Evolutionary conservation across 1,140 invertebrate genomes (phyloP).

Genomic region (Capitella teleta): DNA sequence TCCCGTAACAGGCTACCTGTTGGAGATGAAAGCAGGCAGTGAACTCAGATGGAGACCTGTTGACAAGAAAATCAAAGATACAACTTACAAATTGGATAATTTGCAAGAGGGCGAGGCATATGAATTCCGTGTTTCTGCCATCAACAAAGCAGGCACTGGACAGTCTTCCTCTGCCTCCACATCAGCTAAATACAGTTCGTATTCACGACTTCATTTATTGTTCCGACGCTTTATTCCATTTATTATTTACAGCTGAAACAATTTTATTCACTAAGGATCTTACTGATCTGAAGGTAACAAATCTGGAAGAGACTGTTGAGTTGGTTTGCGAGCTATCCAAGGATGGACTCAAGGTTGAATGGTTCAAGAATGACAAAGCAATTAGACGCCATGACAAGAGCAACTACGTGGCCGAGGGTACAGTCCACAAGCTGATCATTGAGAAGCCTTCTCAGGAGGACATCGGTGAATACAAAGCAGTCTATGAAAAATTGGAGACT

Average conservation of each 20-base stretch:
- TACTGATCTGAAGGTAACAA: slow-evolving; percentile 18
- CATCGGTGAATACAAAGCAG: slow-evolving; percentile 61
- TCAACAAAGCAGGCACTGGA: slow-evolving; percentile 89
- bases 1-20: slow-evolving; percentile 85
- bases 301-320: slow-evolving; percentile 15
- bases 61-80: slow-evolving; percentile 42
- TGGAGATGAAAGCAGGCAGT: slow-evolving; percentile 81
- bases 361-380: slow-evolving; percentile 47
- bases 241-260: slow-evolving; percentile 21
- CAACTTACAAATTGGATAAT: slow-evolving; percentile 43
- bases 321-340: slow-evolving; percentile 51
- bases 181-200: slow-evolving; percentile 41
- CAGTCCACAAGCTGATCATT: slow-evolving; percentile 61
- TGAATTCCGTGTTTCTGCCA: slow-evolving; percentile 90
- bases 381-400: slow-evolving; percentile 60
- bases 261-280: slow-evolving; percentile 25
- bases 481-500: slow-evolving; percentile 5
- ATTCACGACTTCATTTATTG: not conserved
- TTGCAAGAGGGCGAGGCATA: slow-evolving; percentile 89
- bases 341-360: slow-evolving; percentile 66
- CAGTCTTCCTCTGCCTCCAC: slow-evolving; percentile 83
- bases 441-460: slow-evolving; percentile 54
- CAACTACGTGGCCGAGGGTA: slow-evolving; percentile 58
- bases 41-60: slow-evolving; percentile 46
- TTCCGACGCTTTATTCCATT: not conserved